Evolutionary conservation across 2,797 vertebrate species (phyloP).

Genomic region (Sebastiscus tertius): DNA sequence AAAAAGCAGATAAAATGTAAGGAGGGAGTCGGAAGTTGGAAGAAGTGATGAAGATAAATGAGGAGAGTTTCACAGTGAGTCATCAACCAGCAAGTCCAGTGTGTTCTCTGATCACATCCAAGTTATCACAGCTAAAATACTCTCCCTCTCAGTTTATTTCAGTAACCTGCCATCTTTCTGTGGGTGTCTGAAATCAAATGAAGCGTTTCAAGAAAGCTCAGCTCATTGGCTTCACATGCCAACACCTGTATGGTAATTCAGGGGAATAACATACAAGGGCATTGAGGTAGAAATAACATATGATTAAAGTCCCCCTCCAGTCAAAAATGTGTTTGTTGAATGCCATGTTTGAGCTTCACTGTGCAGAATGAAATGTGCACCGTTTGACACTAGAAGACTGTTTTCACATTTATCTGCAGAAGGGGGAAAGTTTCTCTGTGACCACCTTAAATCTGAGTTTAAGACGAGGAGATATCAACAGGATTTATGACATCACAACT

Average conservation of each 20-base stretch:
- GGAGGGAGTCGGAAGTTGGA: not conserved
- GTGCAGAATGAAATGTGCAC: not conserved
- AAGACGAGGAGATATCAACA: too few relatives aligned
- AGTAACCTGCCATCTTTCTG: not conserved
- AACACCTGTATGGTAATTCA: not conserved
- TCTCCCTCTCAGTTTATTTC: not conserved
- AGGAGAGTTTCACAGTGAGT: constrained; percentile 20
- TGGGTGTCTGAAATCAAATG: not conserved
- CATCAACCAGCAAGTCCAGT: constrained; percentile 4
- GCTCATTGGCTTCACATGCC: not conserved
- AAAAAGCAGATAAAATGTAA: not conserved
- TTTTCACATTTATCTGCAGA: not conserved
- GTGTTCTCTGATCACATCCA: constrained; percentile 28
- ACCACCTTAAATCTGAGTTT: not conserved
- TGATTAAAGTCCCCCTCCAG: not conserved
- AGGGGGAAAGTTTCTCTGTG: not conserved
- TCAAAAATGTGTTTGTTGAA: not conserved
- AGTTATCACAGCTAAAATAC: not conserved
- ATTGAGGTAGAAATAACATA: not conserved
- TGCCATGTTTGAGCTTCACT: constrained; percentile 7
- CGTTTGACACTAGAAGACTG: not conserved
- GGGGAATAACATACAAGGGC: not conserved
- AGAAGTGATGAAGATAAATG: not conserved
- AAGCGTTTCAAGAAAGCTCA: not conserved
- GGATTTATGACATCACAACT: not conserved